These are phyloP conservation scores for Lypha dubia DNA, from an alignment of 2,888 invertebrate genomes.

Conservation along the genomic window DNA sequence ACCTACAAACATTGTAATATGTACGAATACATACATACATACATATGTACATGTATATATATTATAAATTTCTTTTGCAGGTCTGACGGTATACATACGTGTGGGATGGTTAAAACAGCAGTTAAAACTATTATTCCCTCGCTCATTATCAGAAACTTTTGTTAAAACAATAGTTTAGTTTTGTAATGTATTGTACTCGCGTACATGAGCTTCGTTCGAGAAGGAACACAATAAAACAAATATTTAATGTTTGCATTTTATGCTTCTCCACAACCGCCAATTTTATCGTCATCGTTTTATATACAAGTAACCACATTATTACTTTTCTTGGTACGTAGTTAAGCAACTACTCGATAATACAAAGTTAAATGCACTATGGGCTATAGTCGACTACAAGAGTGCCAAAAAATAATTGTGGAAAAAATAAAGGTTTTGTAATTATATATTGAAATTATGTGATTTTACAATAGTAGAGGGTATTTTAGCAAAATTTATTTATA, in stretches of 20 bases:
- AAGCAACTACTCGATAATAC: slow-evolving; percentile 10
- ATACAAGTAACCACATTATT: slow-evolving; percentile 49
- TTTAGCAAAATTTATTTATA: no score
- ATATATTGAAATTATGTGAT: no score
- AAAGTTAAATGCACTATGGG: slow-evolving; percentile 40
- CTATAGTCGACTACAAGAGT: background rate
- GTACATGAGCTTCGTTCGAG: slow-evolving; percentile 10
- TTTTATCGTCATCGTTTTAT: slow-evolving; percentile 36
- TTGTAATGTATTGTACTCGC: slow-evolving; percentile 54
- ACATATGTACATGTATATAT: slow-evolving; percentile 37
- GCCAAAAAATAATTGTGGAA: background rate
- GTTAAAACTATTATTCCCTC: background rate
- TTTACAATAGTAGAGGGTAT: no score
- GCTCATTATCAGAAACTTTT: slow-evolving; percentile 60
- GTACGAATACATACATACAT: slow-evolving; percentile 29
- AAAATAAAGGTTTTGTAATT: no score
- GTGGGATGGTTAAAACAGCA: slow-evolving; percentile 3
- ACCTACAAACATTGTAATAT: slow-evolving; percentile 48
- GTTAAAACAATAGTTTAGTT: slow-evolving; percentile 67
- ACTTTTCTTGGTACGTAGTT: slow-evolving; percentile 18
- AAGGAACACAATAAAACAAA: slow-evolving; percentile 63
- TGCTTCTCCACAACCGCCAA: slow-evolving; percentile 37
- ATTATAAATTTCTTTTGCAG: slow-evolving; percentile 14
- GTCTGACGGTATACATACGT: background rate
- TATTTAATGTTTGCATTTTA: slow-evolving; percentile 57